Base-by-base conservation (phyloP, 2,113 vertebrate genomes). In the Salvator merianae region DNA sequence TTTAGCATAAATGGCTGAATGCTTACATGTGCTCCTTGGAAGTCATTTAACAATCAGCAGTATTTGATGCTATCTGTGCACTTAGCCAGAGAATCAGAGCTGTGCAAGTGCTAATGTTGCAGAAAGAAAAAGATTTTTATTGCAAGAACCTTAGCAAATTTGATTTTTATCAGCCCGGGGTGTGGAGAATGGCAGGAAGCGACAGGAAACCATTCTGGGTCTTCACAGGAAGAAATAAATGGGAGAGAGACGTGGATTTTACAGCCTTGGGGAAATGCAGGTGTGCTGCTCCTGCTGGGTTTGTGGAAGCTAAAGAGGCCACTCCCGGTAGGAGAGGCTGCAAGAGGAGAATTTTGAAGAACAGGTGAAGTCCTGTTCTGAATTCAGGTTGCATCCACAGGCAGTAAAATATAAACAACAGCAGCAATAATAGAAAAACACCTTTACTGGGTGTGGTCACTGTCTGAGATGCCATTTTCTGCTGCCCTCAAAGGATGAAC, bases 141-240 rank as follows among this genome's bases (percentile, higher is more conserved):
- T 90, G 88, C 81, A 79, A 81, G 88, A 87, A 47, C 53, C 30
- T 1, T 81, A 53, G 87, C 84, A 91, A 92, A 94, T 93, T 90
- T 90, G 88, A 92, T 94, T 94, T 88, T 77, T 65, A 78, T 79
- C 84, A 90, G 87, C 65, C 83, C 72, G 40, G 82, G 85, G 92
- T 91, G 93, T 94, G 89, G 86, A 80, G 86, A 77, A 30, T 14
- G 84, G 79, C 59, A 36, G 55, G 91, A 73, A 90, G 85, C 86
- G 55, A 13, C 84, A 77, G 91, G 91, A 86, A 84, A 84, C 83
- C 91, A 89, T 87, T 89, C 91, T 71, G 85, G 81, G 85, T 81
- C 88, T 84, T 84, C 86, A 86, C 84, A 85, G 85, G 70, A 91
- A 8, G 86, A 86, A 91, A 92, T 89, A 84, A 89, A 77, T 40